phyloP scores from a whole-genome alignment of 2,888 invertebrate species.

The Habrosyne pyritoides region DNA sequence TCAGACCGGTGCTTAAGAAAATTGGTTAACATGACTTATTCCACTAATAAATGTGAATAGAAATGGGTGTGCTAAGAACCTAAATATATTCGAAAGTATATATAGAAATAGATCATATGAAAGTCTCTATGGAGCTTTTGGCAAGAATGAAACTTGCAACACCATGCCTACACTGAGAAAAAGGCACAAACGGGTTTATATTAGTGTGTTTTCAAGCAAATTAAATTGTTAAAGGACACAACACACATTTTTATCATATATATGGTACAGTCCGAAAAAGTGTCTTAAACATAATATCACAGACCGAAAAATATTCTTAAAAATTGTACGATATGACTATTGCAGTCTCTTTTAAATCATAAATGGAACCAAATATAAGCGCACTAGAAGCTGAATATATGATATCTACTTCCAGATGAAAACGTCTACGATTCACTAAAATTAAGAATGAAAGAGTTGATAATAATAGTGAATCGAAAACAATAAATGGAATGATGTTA shows the following conservation, averaged over 20 bases:
- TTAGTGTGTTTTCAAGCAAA: slow-evolving; percentile 43
- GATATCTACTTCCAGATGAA: slow-evolving; percentile 38
- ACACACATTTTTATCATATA: slow-evolving; percentile 30
- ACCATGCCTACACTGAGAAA: slow-evolving; percentile 26
- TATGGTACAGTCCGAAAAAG: slow-evolving; percentile 42
- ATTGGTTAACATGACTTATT: not conserved
- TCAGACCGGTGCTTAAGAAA: not conserved
- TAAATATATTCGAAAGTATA: not conserved
- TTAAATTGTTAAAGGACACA: slow-evolving; percentile 45
- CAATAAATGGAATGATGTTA: slow-evolving; percentile 42
- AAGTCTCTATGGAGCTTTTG: slow-evolving; percentile 25
- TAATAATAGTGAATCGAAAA: slow-evolving; percentile 41
- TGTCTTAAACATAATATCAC: slow-evolving; percentile 75
- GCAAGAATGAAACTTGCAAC: slow-evolving; percentile 19
- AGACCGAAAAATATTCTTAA: slow-evolving; percentile 61
- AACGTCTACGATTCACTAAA: slow-evolving; percentile 43
- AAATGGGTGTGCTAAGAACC: not conserved
- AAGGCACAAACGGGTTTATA: slow-evolving; percentile 14
- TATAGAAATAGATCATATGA: slow-evolving; percentile 14
- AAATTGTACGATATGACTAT: slow-evolving; percentile 43
- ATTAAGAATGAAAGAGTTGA: slow-evolving; percentile 20
- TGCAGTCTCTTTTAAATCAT: slow-evolving; percentile 64
- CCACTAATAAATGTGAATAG: not conserved
- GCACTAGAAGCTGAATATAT: slow-evolving; percentile 48
- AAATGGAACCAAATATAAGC: slow-evolving; percentile 37